Evolutionary conservation across 1,140 invertebrate species (phyloP), one percentile per base, ranked within the genome.

Genomic region (Lasioglossum baleicum): DNA sequence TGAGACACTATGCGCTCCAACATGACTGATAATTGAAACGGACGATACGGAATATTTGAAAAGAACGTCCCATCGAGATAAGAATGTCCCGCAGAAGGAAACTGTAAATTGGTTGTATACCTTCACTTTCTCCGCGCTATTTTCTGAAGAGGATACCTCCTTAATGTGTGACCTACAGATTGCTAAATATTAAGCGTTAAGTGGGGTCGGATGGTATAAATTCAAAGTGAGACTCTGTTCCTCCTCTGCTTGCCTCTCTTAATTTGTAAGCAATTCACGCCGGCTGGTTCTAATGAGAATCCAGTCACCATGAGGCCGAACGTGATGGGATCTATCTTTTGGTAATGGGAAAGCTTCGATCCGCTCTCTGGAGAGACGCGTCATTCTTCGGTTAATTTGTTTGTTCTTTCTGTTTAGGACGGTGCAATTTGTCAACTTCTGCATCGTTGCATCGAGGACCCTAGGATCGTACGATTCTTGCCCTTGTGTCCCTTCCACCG

Each of bases 111-210:
- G 10, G 15, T 4, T 44, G 4, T 65, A 51, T n/a, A 66, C 42
- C 22, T 56, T 60, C 51, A 48, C 51, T 69, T 76, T 48, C 40
- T 76, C 35, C 61, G n/a, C 42, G 31, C 15, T 66, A 58, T 56
- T 66, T 66, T 26, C 35, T 75, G 22, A 5, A 61, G 70, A 77
- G 2, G 31, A 51, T 8, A 8, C 2, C 17, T 22, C 26, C 8
- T 22, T 75, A 70, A 22, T 35, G 20, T 44, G 44, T 44, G n/a
- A 0, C 7, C 26, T 40, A 7, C 7, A 61, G 15, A 61, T 61
- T 76, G n/a, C 20, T 13, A 70, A 76, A 70, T 48, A 68, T 26
- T 20, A 65, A 35, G 26, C 4, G 6, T n/a, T 15, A 35, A 64
- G 60, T 11, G 60, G 42, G 58, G 22, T 13, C 17, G n/a, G 5